Evolutionary conservation across 2,888 invertebrate species (phyloP).

Genomic region (Lacanobia wlatinum): DNA sequence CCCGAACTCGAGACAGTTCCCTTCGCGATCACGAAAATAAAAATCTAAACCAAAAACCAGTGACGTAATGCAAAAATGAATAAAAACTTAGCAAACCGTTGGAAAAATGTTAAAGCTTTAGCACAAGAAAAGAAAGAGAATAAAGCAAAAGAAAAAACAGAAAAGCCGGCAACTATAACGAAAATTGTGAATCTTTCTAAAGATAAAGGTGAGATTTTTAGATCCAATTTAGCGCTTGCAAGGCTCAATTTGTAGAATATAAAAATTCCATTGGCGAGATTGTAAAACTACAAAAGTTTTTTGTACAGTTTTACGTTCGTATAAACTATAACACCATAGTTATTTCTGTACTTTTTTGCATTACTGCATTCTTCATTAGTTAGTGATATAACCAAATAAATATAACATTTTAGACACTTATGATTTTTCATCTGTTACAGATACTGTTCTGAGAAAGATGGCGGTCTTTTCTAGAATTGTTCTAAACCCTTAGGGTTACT

Average conservation of each 20-base stretch:
- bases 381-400: neutral
- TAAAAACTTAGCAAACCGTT: constrained; percentile 77
- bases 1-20: constrained; percentile 55
- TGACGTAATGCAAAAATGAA: constrained; percentile 74
- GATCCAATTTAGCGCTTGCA: constrained; percentile 48
- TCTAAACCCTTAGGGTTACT: too few relatives aligned
- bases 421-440: too few relatives aligned
- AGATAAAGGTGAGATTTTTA: constrained; percentile 78
- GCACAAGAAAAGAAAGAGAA: constrained; percentile 71
- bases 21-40: constrained; percentile 36
- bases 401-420: neutral
- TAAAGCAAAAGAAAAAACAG: constrained; percentile 60
- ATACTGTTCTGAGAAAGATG: too few relatives aligned
- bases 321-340: neutral
- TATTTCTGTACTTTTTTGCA: neutral
- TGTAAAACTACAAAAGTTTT: neutral
- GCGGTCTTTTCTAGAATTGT: too few relatives aligned
- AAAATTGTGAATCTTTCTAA: constrained; percentile 77
- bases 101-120: constrained; percentile 83
- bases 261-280: neutral
- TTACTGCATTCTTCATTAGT: neutral
- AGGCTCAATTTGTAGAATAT: constrained; percentile 48
- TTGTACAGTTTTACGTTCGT: neutral
- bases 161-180: constrained; percentile 69
- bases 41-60: constrained; percentile 30